Base-by-base conservation (phyloP, 2,888 invertebrate species). In the Strigamia maritima region DNA sequence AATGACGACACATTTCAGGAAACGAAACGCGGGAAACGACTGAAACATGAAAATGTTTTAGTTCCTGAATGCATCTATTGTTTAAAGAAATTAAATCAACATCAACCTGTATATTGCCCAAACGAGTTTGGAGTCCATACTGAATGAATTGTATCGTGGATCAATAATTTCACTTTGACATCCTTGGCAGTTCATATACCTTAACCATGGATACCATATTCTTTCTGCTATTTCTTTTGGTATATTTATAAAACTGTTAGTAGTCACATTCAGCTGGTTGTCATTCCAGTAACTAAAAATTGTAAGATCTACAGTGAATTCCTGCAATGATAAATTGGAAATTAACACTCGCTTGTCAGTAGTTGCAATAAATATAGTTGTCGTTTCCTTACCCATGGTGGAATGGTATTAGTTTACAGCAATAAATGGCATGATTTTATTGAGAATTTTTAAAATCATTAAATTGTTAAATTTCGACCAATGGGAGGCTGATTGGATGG, bases 241-340 rank as follows among this genome's bases (percentile, higher is more conserved):
- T 14, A 44, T 12, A 44, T 44, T 44, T 3, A 44, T 44, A 12
- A 44, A 44, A 44, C 14, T 16, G 10, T 44, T 16, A 6, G 44
- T 44, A 70, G 10, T 70, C 2, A 70, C 14, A 12, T 70, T 24
- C n/a, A 70, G 14, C 28, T 28, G 4, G n/a, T 70, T 70, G 70
- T 70, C 70, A 6, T 26, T n/a, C 70, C 70, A 70, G 14, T 24
- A 70, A 19, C 24, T 70, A 2, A 2, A 70, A 8, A 70, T 28
- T 70, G 70, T 26, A 70, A 70, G 24, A 70, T 70, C 70, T 6
- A 70, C 24, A 3, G 70, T 70, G n/a, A 70, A 70, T 26, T 70
- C 70, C 70, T 70, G 70, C 2, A 70, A 70, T 7, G 7, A 31
- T 31, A 31, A n/a, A n/a, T n/a, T n/a, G n/a, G n/a, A n/a, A n/a